phyloP scores from a whole-genome alignment of 2,888 invertebrate species.

The Exocentrus adspersus region DNA sequence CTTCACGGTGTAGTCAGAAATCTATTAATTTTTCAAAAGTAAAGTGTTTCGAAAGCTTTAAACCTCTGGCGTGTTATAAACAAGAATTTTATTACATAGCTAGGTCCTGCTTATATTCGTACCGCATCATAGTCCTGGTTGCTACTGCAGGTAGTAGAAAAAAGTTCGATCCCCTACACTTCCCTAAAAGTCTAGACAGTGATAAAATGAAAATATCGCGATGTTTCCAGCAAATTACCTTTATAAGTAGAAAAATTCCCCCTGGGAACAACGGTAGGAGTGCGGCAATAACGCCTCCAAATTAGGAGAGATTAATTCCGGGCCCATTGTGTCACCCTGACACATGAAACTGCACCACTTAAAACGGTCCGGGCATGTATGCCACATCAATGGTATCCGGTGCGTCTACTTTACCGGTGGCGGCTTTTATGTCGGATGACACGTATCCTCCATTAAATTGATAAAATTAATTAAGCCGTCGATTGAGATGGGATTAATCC shows the following conservation, averaged over 20 bases:
- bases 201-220: not conserved
- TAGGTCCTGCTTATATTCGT: no score
- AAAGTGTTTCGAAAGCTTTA: no score
- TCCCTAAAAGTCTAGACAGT: no score
- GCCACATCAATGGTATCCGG: slow-evolving; percentile 18
- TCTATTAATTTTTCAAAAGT: no score
- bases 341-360: slow-evolving; percentile 17
- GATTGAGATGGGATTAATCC: slow-evolving; percentile 18
- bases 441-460: slow-evolving; percentile 17
- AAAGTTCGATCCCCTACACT: no score
- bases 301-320: slow-evolving; percentile 9
- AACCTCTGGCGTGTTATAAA: no score
- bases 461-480: slow-evolving; percentile 25
- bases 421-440: slow-evolving; percentile 11
- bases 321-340: slow-evolving; percentile 8
- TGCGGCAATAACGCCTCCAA: slow-evolving; percentile 5
- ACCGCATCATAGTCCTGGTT: no score
- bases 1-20: no score
- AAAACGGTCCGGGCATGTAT: slow-evolving; percentile 14
- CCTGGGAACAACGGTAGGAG: not conserved
- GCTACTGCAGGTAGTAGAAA: no score
- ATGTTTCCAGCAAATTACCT: not conserved
- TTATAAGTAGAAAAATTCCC: not conserved
- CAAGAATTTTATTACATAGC: no score
- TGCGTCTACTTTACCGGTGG: slow-evolving; percentile 12